These are phyloP conservation scores for Apodemus agrarius DNA, from an alignment of 2,797 vertebrate genomes.

Conservation along the genomic window DNA sequence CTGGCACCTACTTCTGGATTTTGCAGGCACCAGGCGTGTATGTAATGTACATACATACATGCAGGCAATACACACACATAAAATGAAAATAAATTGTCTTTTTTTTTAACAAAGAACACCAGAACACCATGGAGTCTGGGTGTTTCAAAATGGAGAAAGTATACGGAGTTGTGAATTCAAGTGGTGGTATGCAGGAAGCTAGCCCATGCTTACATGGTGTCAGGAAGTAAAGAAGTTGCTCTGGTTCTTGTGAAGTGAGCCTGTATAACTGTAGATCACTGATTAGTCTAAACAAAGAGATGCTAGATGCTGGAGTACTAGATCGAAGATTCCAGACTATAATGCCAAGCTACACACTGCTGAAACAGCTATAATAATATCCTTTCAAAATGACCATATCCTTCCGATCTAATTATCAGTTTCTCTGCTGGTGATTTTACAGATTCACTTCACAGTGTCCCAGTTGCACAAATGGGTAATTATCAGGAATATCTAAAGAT, in stretches of 20 bases:
- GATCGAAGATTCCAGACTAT: background rate
- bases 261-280: conserved; percentile 14
- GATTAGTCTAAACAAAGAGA: conserved; percentile 12
- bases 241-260: background rate
- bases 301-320: background rate
- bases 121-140: background rate
- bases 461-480: conserved; percentile 99
- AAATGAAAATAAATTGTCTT: background rate
- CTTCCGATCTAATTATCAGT: background rate
- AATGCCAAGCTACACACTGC: background rate
- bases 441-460: conserved; percentile 98
- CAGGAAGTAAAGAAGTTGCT: background rate
- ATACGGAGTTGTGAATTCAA: background rate
- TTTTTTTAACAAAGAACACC: background rate
- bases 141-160: background rate
- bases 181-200: background rate
- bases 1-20: background rate
- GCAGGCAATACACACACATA: background rate
- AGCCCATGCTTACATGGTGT: background rate
- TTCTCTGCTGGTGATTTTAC: conserved; percentile 70
- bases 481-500: conserved; percentile 99
- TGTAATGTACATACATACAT: background rate
- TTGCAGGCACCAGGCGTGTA: background rate
- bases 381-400: background rate
- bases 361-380: background rate